Evolutionary conservation across 2,888 invertebrate species (phyloP).

Genomic region (Tetragnatha montana): DNA sequence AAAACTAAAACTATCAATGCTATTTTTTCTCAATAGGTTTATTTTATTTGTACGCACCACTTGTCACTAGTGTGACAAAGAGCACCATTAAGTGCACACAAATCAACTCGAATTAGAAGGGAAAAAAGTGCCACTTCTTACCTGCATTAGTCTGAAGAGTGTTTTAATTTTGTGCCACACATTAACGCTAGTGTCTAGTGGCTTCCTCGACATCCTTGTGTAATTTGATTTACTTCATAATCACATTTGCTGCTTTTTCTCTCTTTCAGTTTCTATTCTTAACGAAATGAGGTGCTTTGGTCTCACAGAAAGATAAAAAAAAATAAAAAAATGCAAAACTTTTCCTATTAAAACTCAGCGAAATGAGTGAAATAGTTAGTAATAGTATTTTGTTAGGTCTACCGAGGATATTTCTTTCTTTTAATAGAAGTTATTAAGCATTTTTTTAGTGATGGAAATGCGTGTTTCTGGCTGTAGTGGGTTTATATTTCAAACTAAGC

Average conservation of each 20-base stretch:
- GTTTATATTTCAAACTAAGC: too few relatives aligned
- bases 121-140: not conserved
- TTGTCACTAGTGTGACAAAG: not conserved
- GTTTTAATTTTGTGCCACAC: not conserved
- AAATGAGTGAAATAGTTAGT: not conserved
- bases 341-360: not conserved
- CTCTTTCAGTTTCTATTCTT: not conserved
- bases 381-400: not conserved
- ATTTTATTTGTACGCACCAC: not conserved
- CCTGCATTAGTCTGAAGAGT: not conserved
- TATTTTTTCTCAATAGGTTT: not conserved
- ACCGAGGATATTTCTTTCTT: not conserved
- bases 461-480: too few relatives aligned
- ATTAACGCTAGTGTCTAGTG: not conserved
- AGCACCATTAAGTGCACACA: not conserved
- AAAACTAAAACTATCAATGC: not conserved
- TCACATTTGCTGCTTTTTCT: not conserved
- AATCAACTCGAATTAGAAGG: not conserved
- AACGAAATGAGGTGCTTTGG: not conserved
- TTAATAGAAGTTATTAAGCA: too few relatives aligned
- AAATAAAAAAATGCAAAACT: not conserved
- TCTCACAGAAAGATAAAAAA: not conserved
- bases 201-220: not conserved
- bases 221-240: not conserved
- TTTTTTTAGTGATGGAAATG: too few relatives aligned